Percentiles rank a stretch among this genome's conserved stretches.
Evolutionary conservation across 1,140 invertebrate genomes (phyloP).

Genomic region (Bemisia tabaci): DNA sequence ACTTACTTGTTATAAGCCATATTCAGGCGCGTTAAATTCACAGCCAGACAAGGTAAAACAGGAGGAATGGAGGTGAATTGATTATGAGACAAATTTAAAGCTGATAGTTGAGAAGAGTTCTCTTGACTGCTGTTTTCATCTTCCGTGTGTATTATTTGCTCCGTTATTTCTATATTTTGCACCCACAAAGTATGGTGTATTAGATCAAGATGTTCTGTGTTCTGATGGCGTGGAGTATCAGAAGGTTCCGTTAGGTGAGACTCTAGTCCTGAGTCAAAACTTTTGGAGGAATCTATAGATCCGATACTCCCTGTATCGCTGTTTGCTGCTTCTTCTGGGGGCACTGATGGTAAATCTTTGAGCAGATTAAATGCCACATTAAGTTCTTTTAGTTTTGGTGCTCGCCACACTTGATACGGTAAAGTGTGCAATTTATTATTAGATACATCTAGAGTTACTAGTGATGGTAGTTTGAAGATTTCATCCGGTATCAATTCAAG

Average conservation of each 20-base stretch:
- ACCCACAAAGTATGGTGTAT: conserved; percentile 60
- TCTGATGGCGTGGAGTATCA: conserved; percentile 3
- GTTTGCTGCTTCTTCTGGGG: conserved; percentile 17
- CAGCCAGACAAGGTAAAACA: conserved; percentile 76
- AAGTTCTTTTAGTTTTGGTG: conserved; percentile 74
- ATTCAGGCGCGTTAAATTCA: conserved; percentile 71
- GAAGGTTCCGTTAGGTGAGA: background rate
- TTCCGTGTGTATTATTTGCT: conserved; percentile 42
- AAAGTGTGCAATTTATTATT: conserved; percentile 84
- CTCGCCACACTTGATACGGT: conserved; percentile 78
- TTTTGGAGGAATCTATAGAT: conserved; percentile 20
- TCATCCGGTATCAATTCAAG: conserved; percentile 63
- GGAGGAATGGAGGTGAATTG: conserved; percentile 72
- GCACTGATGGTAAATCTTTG: conserved; percentile 53
- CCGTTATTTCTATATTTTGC: conserved; percentile 48
- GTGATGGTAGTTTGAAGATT: conserved; percentile 62
- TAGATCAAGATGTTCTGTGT: conserved; percentile 30
- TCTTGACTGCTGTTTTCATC: conserved; percentile 18
- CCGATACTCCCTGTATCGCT: conserved; percentile 21
- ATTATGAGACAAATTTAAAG: conserved; percentile 83
- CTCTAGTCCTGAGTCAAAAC: conserved; percentile 17
- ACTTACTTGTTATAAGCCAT: conserved; percentile 67
- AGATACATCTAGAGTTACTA: conserved; percentile 76
- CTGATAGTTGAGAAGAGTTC: conserved; percentile 42
- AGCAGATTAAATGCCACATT: conserved; percentile 87